A percentile compares a stretch with the other conserved stretches of the same genome.
phyloP scores from a whole-genome alignment of 2,113 vertebrate genomes.

The Speoplatyrhinus poulsoni region DNA sequence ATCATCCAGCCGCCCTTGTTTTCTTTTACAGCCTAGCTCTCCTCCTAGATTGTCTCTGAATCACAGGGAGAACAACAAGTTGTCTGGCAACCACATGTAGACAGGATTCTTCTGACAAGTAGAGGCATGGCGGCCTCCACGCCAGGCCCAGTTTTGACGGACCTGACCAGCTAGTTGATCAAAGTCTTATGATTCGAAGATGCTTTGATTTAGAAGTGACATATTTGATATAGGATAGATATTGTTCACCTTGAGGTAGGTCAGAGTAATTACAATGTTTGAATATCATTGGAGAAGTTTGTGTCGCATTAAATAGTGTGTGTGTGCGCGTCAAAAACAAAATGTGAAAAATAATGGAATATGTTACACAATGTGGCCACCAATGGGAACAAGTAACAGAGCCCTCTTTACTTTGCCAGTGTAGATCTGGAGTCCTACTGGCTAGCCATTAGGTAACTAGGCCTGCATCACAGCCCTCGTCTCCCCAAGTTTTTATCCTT shows the following conservation, averaged over 20 bases:
- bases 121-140: background rate
- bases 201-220: no score
- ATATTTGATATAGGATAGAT: no score
- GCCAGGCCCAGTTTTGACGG: background rate
- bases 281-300: no score
- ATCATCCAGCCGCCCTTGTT: background rate
- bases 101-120: background rate
- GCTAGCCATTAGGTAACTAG: constrained; percentile 35
- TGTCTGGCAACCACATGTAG: constrained; percentile 18
- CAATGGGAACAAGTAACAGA: no score
- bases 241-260: no score
- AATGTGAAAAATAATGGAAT: no score
- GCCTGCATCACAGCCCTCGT: background rate
- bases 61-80: constrained; percentile 3
- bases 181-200: no score
- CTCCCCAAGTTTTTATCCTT: background rate
- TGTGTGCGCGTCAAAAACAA: no score
- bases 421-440: background rate
- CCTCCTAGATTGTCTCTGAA: background rate
- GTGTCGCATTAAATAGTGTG: no score
- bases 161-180: background rate
- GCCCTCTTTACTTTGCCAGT: no score
- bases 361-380: no score
- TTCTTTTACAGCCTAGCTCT: background rate
- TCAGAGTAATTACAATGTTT: no score